Evolutionary conservation across 2,888 invertebrate genomes (phyloP).

Genomic region (Drosophila robusta): DNA sequence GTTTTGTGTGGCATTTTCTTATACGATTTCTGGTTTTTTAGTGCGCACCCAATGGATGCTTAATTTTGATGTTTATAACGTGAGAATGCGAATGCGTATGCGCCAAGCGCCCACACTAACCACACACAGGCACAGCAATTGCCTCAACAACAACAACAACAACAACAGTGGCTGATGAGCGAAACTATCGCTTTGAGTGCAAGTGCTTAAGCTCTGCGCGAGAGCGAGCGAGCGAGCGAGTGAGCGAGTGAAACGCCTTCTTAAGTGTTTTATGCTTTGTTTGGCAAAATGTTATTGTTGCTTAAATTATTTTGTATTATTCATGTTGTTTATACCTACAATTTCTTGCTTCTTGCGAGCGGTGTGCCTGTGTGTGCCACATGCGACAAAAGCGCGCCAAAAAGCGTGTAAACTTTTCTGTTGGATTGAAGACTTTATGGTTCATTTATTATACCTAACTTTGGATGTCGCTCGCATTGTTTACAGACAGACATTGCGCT

Average conservation of each 20-base stretch:
- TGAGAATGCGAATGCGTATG: conserved; percentile 79
- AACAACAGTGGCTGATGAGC: conserved; percentile 55
- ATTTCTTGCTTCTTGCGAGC: conserved; percentile 17
- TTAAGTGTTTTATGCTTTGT: conserved; percentile 82
- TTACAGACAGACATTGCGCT: neutral
- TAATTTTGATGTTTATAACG: conserved; percentile 80
- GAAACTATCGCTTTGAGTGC: conserved; percentile 72
- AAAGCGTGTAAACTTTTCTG: conserved; percentile 14
- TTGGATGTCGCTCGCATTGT: neutral
- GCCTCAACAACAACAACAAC: conserved; percentile 20
- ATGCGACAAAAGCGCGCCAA: conserved; percentile 47
- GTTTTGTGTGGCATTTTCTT: conserved; percentile 51
- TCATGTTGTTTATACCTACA: conserved; percentile 59
- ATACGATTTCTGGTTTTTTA: conserved; percentile 65
- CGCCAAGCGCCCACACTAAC: conserved; percentile 56
- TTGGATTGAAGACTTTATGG: conserved; percentile 4
- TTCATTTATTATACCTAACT: neutral
- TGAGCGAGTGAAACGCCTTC: conserved; percentile 65
- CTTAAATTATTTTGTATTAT: conserved; percentile 80
- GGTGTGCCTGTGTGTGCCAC: conserved; percentile 1
- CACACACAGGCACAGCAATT: conserved; percentile 34
- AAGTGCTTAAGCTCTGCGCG: conserved; percentile 20
- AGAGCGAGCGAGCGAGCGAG: conserved; percentile 20
- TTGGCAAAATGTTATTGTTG: conserved; percentile 80
- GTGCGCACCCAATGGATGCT: conserved; percentile 68